Evolutionary conservation across 1,140 invertebrate species (phyloP).

Genomic region (Papilio polytes): DNA sequence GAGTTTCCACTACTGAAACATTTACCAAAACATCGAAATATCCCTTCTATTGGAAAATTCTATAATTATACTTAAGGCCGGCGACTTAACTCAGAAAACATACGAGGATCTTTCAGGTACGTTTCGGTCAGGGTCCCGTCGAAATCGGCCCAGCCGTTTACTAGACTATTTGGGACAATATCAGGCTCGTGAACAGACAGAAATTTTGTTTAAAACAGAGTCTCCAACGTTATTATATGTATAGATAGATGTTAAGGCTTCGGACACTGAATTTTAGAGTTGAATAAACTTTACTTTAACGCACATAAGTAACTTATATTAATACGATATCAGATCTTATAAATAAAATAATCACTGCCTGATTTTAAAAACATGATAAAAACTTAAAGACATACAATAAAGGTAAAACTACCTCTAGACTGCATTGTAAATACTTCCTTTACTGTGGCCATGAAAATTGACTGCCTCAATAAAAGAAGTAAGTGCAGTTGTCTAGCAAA

Average conservation of each 20-base stretch:
- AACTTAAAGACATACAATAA: conserved; percentile 6
- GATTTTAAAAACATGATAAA: conserved; percentile 3
- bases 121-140: no score
- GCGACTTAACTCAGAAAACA: no score
- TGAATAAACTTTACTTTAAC: neutral
- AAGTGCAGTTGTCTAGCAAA: conserved; percentile 40
- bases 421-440: conserved; percentile 33
- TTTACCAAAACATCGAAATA: neutral
- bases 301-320: neutral
- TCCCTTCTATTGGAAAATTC: neutral
- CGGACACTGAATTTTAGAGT: no score
- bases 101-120: no score
- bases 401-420: conserved; percentile 23
- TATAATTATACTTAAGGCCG: neutral
- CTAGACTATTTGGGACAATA: no score
- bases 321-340: neutral
- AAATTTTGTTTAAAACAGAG: no score
- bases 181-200: no score
- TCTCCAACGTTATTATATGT: no score
- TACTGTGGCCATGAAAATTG: conserved; percentile 37
- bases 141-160: no score
- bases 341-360: neutral
- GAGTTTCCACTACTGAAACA: neutral
- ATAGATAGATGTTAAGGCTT: no score
- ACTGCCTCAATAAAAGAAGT: conserved; percentile 37